Conservation (phyloP, 2,797 vertebrate genomes). For the Sebastes paucispinis region DNA sequence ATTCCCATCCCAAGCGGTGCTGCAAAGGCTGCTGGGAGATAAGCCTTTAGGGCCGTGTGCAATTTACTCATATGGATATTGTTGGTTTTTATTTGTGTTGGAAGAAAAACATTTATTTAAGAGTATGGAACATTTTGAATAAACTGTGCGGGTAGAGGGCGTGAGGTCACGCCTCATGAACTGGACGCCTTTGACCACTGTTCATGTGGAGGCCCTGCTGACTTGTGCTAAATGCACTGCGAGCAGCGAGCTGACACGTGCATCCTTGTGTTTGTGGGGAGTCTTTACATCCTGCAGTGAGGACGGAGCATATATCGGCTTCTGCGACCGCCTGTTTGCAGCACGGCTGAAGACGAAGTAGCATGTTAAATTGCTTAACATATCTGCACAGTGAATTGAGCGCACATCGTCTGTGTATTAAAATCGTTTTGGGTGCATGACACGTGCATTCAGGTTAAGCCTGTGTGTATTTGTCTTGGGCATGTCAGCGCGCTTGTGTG, state of each 20-base stretch:
- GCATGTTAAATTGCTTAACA: conserved; percentile 5
- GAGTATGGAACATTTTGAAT: not conserved
- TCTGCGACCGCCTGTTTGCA: conserved; percentile 54
- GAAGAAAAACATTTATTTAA: not conserved
- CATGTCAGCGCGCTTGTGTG: conserved; percentile 24
- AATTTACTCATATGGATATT: not conserved
- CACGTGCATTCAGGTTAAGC: not conserved
- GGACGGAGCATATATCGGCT: conserved; percentile 67
- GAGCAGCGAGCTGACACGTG: conserved; percentile 29
- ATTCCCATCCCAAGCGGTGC: conserved; percentile 20
- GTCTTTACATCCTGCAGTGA: conserved; percentile 64
- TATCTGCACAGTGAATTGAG: not conserved
- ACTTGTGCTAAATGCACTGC: conserved; percentile 5
- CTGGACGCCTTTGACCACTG: not conserved
- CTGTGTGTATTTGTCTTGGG: conserved; percentile 1
- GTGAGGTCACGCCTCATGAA: not conserved
- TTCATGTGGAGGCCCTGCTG: not conserved
- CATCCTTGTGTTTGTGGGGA: conserved; percentile 23
- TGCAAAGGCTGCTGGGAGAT: conserved; percentile 4
- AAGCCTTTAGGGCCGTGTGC: not conserved
- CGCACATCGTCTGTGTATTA: not conserved
- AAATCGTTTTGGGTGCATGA: not conserved
- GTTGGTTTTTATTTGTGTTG: not conserved
- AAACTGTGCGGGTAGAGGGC: not conserved
- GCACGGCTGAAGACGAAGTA: conserved; percentile 21